phyloP scores from a whole-genome alignment of 2,888 invertebrate species.

The Adelphocoris suturalis region DNA sequence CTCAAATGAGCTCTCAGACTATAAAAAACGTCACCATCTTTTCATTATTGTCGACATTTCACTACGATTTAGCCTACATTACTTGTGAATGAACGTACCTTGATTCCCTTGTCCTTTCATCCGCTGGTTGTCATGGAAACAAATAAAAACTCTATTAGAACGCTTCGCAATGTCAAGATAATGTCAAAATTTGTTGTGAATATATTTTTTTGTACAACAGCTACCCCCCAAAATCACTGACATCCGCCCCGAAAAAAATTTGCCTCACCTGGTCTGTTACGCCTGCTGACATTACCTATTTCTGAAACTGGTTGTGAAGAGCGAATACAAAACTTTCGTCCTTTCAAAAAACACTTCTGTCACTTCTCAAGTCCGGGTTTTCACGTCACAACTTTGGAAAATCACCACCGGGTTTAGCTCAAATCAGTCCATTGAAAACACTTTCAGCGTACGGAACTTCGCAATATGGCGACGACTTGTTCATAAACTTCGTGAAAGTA shows the following conservation, averaged over 20 bases:
- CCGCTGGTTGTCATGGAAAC: constrained; percentile 81
- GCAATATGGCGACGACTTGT: constrained; percentile 60
- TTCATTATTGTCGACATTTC: constrained; percentile 79
- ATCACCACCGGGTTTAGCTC: constrained; percentile 9
- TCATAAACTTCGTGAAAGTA: constrained; percentile 36
- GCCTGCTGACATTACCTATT: constrained; percentile 88
- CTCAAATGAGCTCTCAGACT: neutral
- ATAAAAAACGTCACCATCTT: constrained; percentile 16
- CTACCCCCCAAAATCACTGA: neutral
- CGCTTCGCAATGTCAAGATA: constrained; percentile 69
- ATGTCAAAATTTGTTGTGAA: constrained; percentile 76
- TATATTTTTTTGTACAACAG: constrained; percentile 76
- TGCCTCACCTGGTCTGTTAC: constrained; percentile 90
- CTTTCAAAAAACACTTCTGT: neutral
- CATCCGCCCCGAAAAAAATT: constrained; percentile 50
- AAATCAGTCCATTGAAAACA: constrained; percentile 50
- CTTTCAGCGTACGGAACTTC: constrained; percentile 18
- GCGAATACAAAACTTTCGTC: constrained; percentile 40
- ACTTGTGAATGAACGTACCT: constrained; percentile 80
- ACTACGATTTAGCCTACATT: constrained; percentile 75
- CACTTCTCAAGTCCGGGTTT: constrained; percentile 9
- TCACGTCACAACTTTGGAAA: neutral
- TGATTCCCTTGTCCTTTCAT: constrained; percentile 93
- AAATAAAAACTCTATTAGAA: constrained; percentile 74
- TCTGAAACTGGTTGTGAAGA: constrained; percentile 48